phyloP scores from a whole-genome alignment of 2,113 vertebrate genomes.

The Corvus hawaiiensis region DNA sequence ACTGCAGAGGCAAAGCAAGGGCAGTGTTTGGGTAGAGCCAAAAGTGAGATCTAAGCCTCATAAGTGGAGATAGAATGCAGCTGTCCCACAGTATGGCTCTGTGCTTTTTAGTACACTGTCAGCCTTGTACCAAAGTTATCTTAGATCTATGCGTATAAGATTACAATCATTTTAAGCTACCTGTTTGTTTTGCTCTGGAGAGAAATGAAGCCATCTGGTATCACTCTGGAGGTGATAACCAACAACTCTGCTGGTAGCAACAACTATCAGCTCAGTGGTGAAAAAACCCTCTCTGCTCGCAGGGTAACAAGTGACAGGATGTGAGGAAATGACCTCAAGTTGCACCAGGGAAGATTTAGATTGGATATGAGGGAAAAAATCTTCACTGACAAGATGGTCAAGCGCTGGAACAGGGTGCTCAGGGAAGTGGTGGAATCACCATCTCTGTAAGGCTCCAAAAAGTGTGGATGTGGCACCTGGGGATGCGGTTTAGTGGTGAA shows the following conservation, averaged over 20 bases:
- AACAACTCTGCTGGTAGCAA: neutral
- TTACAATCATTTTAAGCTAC: neutral
- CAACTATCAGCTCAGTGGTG: neutral
- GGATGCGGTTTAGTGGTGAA: fast-evolving
- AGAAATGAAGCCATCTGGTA: neutral
- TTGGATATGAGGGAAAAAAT: neutral
- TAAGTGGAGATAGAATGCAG: neutral
- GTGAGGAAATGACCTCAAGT: neutral
- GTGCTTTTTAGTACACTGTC: neutral
- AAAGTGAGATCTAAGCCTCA: neutral
- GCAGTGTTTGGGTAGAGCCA: neutral
- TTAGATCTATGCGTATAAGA: neutral
- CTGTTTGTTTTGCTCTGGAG: neutral
- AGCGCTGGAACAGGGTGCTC: neutral
- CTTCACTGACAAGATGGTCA: neutral
- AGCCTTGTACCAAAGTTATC: neutral
- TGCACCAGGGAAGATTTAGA: neutral
- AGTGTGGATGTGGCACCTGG: neutral
- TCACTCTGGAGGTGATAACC: neutral
- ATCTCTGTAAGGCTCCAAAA: neutral
- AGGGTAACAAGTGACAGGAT: neutral
- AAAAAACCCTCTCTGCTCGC: neutral
- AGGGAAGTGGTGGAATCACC: neutral
- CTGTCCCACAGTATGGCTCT: neutral
- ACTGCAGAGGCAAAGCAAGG: neutral